These are phyloP conservation scores for Heliconius aoede DNA, from an alignment of 2,888 invertebrate species.

Conservation along the genomic window DNA sequence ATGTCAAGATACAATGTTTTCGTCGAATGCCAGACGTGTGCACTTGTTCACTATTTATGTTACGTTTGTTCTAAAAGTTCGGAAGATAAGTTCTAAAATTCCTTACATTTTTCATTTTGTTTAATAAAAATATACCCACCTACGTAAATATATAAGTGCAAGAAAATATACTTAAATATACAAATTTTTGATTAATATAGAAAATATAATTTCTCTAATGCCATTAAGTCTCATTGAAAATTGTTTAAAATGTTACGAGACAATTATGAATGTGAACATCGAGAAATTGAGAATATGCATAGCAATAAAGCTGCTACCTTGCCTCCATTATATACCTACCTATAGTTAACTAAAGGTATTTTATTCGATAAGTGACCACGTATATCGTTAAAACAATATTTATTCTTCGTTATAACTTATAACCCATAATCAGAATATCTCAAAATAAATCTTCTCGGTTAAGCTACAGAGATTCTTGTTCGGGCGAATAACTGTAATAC, in stretches of 20 bases:
- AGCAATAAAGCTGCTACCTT: slow-evolving; percentile 3
- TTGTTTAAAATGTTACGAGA: neutral
- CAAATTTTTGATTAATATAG: neutral
- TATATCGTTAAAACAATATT: slow-evolving; percentile 34
- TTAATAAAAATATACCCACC: neutral
- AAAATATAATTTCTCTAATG: neutral
- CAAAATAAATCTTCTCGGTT: slow-evolving; percentile 29
- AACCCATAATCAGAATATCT: slow-evolving; percentile 30
- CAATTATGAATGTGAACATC: neutral
- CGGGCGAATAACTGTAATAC: slow-evolving; percentile 30
- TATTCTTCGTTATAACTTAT: slow-evolving; percentile 36
- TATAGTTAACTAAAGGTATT: slow-evolving; percentile 3
- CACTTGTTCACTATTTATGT: slow-evolving; percentile 13
- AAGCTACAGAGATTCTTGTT: slow-evolving; percentile 30
- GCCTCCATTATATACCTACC: neutral
- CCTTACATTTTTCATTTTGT: neutral
- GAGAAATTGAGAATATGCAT: too few relatives aligned
- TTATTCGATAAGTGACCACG: slow-evolving; percentile 27
- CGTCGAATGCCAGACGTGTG: slow-evolving; percentile 8
- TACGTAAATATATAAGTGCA: neutral
- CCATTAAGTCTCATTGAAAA: too few relatives aligned
- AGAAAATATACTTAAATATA: neutral
- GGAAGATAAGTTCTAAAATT: neutral
- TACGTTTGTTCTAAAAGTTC: neutral
- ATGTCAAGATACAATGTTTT: slow-evolving; percentile 28